A percentile compares a stretch with the other conserved stretches of the same genome.
These are phyloP conservation scores for Aphelinus certus DNA, from an alignment of 1,140 invertebrate species.

Conservation along the genomic window DNA sequence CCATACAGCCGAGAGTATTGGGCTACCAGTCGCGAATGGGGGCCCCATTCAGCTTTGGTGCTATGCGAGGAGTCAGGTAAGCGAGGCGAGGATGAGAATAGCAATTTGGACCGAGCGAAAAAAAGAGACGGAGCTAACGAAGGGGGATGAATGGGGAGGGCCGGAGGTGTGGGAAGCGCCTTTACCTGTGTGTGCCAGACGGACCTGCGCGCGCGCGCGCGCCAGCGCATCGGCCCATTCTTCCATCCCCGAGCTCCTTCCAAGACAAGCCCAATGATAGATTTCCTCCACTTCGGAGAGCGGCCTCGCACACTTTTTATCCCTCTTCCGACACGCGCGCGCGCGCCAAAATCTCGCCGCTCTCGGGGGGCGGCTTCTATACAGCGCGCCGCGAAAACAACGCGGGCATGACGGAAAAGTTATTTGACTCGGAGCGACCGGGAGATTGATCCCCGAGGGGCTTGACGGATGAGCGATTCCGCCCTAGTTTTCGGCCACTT, in stretches of 20 bases:
- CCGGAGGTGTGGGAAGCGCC: conserved; percentile 25
- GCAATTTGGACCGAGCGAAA: conserved; percentile 1
- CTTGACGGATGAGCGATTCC: neutral
- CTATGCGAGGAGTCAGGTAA: conserved; percentile 6
- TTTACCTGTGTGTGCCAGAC: conserved; percentile 16
- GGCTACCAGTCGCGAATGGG: conserved; percentile 17
- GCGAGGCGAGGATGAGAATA: conserved; percentile 18
- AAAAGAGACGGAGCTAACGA: neutral
- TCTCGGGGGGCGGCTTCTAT: neutral
- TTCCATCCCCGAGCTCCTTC: too few relatives aligned
- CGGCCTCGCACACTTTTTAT: neutral
- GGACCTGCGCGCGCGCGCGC: neutral
- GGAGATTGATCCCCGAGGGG: neutral
- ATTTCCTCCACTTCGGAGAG: conserved; percentile 16
- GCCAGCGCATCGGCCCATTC: conserved; percentile 6
- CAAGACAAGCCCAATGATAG: conserved; percentile 1
- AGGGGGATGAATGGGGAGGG: conserved; percentile 15
- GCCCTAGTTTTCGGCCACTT: conserved; percentile 12
- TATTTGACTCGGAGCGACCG: conserved; percentile 2
- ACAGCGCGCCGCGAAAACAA: neutral
- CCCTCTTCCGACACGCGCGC: neutral
- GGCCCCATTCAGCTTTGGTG: too few relatives aligned
- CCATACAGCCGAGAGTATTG: too few relatives aligned
- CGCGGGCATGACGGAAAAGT: neutral
- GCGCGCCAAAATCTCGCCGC: too few relatives aligned